Evolutionary conservation across 2,888 invertebrate species (phyloP), one percentile per base, ranked within the genome.

Genomic region (Dynastes tityus): DNA sequence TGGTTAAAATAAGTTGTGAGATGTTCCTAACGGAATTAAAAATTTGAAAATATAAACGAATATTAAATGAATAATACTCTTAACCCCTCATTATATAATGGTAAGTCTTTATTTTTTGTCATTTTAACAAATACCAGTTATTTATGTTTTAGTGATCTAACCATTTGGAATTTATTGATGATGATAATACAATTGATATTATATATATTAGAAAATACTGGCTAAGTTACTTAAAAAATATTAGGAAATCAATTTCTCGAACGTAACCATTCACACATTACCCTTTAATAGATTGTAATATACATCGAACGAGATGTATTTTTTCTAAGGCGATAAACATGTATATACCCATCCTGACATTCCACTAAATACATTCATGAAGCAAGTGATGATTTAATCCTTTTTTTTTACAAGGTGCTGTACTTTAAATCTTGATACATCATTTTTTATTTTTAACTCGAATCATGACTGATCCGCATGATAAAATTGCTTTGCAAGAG

Each of bases 401-500:
- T 45, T 45, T 45, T 73, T 37, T 58, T 73, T 58, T 61, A 58
- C 45, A 40, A 45, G 61, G 73, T 73, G 73, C 61, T 73, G 40
- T 61, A 68, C 51, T 68, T 68, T 27, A 67, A 40, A 45, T 32
- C 32, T 32, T 32, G 32, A 32, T 32, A 32, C 5, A 22, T 58
- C 16, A 58, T 22, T 58, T 8, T 58, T 58, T 58, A 8, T n/a
- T 16, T 8, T n/a, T 16, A 29, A 16, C 55, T 13, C 63, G 13
- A 45, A 53, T 51, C 51, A 78, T 86, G 84, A 81, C 83, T n/a
- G 86, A 85, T 68, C 67, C 83, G n/a, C 82, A 79, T 78, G 85
- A 85, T 40, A 84, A 84, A 82, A 64, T 85, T 40, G 80, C 81
- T 68, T 78, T 82, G 37, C 83, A 83, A 70, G 85, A 85, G 79